Base-by-base conservation (phyloP, 2,797 vertebrate species). In the Harpagifer antarcticus region DNA sequence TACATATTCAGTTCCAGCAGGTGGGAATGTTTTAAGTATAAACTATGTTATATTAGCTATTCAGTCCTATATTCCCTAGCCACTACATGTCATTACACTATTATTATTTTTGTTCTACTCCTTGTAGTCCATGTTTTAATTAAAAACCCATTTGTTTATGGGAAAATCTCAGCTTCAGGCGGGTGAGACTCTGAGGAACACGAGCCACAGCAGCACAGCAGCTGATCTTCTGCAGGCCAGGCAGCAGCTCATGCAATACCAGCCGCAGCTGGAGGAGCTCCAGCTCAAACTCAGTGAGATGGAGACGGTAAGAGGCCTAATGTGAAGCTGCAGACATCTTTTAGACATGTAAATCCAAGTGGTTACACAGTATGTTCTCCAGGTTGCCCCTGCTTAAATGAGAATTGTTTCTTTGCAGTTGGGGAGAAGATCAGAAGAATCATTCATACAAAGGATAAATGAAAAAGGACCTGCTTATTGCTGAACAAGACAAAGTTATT, bases 1-100 rank as follows among this genome's bases (percentile, higher is more conserved):
- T 99, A n/a, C 97, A 99, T 62, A 95, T 99, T 90, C 98, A 99
- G 62, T 99, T 99, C 86, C 98, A 99, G 67, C 97, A 99, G 94
- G 98, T 99, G 86, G 87, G 71, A 64, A 37, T 6, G 15, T 49
- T 20, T 23, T 16, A 10, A 15, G 31, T 59, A 23, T 49, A 5
- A 48, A 58, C 4, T 54, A 3, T 45, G 0, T 48, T 33, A 31
- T 31, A 3, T 19, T 12, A 19, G 49, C 1, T 58, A 2, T 23
- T 71, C 12, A 37, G 1, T 9, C 0, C 9, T 19, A n/a, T 9
- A 27, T 16, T 2, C 4, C 0, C 15, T 13, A 9, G 44, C 16
- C 0, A 9, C 14, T 10, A 20, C 53, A 63, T 3, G 9, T 37
- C 14, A 45, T 43, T 23, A 54, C 5, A 5, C 2, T 20, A 8